Base-by-base conservation (phyloP, 2,113 vertebrate genomes). In the Epinephelus lanceolatus region DNA sequence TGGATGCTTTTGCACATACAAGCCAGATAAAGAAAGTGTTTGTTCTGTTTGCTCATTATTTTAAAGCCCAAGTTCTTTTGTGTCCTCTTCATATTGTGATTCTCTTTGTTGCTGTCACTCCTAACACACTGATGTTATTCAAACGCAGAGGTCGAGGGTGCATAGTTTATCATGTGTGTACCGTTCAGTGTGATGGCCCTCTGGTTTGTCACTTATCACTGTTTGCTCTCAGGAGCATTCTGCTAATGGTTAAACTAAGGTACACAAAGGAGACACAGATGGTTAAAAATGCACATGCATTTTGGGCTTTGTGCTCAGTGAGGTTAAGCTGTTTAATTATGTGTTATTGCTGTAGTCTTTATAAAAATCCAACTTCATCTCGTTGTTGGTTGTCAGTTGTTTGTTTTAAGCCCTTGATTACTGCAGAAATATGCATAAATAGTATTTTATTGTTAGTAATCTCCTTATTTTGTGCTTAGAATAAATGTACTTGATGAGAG, bases 161-260 rank as follows among this genome's bases (percentile, higher is more conserved):
- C 21, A 21, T 0, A 27, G 19, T 68, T 30, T 30, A 30, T 30
- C 30, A 5, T 30, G 30, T 30, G 30, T 30, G 51, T 9, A 0
- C 65, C n/a, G n/a, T 23, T 0, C 17, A 14, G 73, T 62, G 76
- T 30, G 69, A 66, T 53, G 81, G 49, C 72, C 83, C 23, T 15
- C 63, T 42, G 63, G 37, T 81, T 60, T 4, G 61, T 51, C 18
- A 23, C 49, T 51, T 6, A 30, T 56, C 53, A 17, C 37, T 88
- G 52, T 93, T 91, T 93, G 73, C 67, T 80, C 66, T 83, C 49
- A 77, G 82, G 83, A 67, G 15, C n/a, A 2, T 27, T 85, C 71
- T 57, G 89, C 60, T 86, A 91, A 84, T 89, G 78, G n/a, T 93
- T 91, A 88, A 88, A 84, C 89, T 73, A 73, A 81, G 23, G 51